Conservation (phyloP, 2,113 vertebrate genomes). For the Rynchops niger region DNA sequence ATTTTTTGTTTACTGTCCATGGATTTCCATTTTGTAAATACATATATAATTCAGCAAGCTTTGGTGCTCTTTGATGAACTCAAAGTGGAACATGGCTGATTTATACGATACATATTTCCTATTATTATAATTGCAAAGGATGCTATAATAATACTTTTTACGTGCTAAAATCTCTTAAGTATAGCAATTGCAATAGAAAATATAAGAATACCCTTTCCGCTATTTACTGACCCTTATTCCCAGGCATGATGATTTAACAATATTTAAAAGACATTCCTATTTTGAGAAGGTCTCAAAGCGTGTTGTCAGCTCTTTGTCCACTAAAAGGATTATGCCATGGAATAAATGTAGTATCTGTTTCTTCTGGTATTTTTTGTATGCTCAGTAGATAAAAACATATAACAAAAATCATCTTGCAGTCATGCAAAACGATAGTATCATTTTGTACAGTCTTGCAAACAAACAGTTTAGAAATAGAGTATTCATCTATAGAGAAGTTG, state of each 20-base stretch:
- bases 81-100: background rate
- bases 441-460: slow-evolving; percentile 12
- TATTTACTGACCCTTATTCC: background rate
- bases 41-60: background rate
- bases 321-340: background rate
- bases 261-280: slow-evolving; percentile 25
- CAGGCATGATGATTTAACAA: slow-evolving; percentile 22
- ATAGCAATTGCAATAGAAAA: slow-evolving; percentile 17
- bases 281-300: slow-evolving; percentile 37
- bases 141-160: background rate
- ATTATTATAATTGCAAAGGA: background rate
- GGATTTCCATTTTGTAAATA: background rate
- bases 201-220: background rate
- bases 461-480: slow-evolving; percentile 4
- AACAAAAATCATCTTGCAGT: slow-evolving; percentile 33
- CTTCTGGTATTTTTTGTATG: slow-evolving; percentile 4
- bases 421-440: background rate
- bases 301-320: background rate
- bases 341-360: slow-evolving; percentile 18
- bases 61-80: background rate
- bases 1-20: background rate
- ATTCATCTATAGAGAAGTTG: background rate
- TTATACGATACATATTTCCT: background rate
- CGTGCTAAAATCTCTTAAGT: background rate
- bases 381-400: background rate